Evolutionary conservation across 2,113 vertebrate genomes (phyloP), one percentile per base, ranked within the genome.

Genomic region (Cheilinus undulatus): DNA sequence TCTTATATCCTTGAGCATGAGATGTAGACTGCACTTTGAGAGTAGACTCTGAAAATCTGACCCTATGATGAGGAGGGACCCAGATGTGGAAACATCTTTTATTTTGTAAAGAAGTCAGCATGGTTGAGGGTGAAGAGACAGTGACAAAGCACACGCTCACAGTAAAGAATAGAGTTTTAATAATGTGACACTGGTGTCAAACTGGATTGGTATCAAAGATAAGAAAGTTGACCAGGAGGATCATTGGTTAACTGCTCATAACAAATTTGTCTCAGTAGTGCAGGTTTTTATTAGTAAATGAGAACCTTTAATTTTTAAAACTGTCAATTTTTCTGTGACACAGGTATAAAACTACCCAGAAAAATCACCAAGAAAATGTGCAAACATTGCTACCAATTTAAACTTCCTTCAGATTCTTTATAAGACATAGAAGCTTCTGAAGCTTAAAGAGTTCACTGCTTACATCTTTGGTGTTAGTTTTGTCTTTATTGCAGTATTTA

Each of bases 401-500:
- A 38, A 68, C 30, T 46, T 48, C 23, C 36, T 32, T 42, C 32
- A 22, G 58, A 56, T 26, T 42, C 20, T 61, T 40, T 15, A 3
- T 42, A 42, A 17, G 7, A 17, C 5, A 40, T 3, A 14, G 36
- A 36, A 73, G 54, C 79, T 70, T 85, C 13, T 70, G 43, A 82
- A 67, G 65, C 19, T 54, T 36, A 5, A 40, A 15, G 59, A 69
- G 62, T 46, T 34, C 30, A 12, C 76, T n/a, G n/a, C n/a, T n/a
- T n/a, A n/a, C n/a, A 75, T 75, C 75, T 63, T 65, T 65, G 51
- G 76, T 62, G 63, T 59, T 66, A 60, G 70, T 62, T 80, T 78
- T 70, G 67, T 60, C 73, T 54, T 73, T 69, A 86, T 78, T 73
- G 59, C 71, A 61, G 73, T 65, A 5, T 13, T 14, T 2, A 15